Evolutionary conservation across 2,888 invertebrate species (phyloP), one percentile per base, ranked within the genome.

Genomic region (Leptinotarsa peninsularis): DNA sequence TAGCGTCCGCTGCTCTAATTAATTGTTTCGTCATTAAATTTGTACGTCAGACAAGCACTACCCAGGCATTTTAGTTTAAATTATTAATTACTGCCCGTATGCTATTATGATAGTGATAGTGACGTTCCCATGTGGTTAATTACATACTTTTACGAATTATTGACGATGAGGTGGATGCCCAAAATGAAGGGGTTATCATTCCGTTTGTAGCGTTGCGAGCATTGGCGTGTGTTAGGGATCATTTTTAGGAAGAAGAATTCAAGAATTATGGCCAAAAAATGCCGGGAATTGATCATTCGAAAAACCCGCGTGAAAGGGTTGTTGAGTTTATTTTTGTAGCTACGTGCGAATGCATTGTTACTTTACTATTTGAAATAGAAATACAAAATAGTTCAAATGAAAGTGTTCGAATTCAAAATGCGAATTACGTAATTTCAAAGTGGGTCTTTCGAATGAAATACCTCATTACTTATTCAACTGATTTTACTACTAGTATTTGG

Each of bases 11-110:
- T 33, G 43, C 63, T 63, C 63, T 63, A 63, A 63, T 63, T 63
- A 17, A 63, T 63, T 43, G 63, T 63, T 63, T 63, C 63, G 63
- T 63, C 63, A 63, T 63, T 63, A 63, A 43, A 63, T 63, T 43
- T 43, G 43, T 63, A 63, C 63, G 63, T 63, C 63, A 43, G 63
- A 63, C 33, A 43, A 5, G 43, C 27, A 54, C 27, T 43, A 69
- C 18, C 56, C 33, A 56, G 69, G 70, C 58, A 70, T 70, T 70
- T 70, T 70, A 58, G 50, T 63, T 63, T n/a, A 63, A 60, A 70
- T 70, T 58, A 70, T 58, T 70, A 58, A 70, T 70, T 70, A 70
- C 10, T n/a, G 70, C 70, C 70, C 70, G 49, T 70, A 70, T 56
- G 69, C 58, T 58, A 70, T 70, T 56, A 70, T 58, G 43, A 70